Conservation (phyloP, 2,888 invertebrate species). For the Lamellibrachia columna region DNA sequence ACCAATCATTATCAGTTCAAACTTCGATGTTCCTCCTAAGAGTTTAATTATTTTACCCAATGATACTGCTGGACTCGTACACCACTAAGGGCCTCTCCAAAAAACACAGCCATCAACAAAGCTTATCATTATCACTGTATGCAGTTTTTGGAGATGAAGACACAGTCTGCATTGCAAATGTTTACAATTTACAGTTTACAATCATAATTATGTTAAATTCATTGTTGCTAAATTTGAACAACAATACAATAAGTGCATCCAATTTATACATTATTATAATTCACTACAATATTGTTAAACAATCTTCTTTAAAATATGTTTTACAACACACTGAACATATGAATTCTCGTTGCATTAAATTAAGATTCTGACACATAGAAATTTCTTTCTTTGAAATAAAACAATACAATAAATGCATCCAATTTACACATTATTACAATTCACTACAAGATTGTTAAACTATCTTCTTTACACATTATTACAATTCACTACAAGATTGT, state of each 20-base stretch:
- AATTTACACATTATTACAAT: not conserved
- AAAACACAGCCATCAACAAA: not conserved
- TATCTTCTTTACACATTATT: not conserved
- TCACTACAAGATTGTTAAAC: not conserved
- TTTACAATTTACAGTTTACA: not conserved
- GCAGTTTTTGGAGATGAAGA: not conserved
- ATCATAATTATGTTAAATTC: not conserved
- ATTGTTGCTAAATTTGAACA: not conserved
- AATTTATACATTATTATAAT: not conserved
- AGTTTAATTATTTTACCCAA: not conserved
- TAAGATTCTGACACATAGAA: not conserved
- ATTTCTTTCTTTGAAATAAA: not conserved
- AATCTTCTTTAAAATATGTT: not conserved
- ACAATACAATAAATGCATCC: not conserved
- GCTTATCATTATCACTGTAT: not conserved
- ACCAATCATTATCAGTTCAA: not conserved
- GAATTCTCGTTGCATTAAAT: not conserved
- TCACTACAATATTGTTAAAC: not conserved
- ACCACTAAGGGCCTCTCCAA: not conserved
- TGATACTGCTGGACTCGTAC: not conserved
- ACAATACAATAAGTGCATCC: not conserved
- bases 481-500: not conserved
- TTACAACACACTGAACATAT: not conserved
- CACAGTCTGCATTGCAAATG: not conserved
- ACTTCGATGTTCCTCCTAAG: not conserved